A percentile compares a stretch with the other conserved stretches of the same genome.
phyloP scores from a whole-genome alignment of 1,140 invertebrate genomes.

The Scaptomyza graminum region DNA sequence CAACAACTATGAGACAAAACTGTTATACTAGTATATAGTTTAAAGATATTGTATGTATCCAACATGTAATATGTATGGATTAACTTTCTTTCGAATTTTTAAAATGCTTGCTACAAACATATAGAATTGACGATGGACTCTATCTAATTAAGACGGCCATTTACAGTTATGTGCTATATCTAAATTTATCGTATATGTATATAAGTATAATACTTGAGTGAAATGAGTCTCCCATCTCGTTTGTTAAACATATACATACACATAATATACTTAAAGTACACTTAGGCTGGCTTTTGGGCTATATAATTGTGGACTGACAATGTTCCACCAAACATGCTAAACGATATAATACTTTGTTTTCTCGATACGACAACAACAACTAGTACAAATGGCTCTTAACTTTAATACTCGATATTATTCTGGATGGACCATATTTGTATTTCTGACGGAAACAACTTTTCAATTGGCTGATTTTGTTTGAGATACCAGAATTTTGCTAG shows the following conservation, averaged over 20 bases:
- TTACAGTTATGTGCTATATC: slow-evolving; percentile 4
- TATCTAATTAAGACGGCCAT: slow-evolving; percentile 6
- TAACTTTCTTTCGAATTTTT: neutral
- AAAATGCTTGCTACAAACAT: slow-evolving; percentile 23
- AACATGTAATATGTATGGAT: too few relatives aligned
- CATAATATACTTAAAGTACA: slow-evolving; percentile 18
- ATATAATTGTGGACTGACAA: neutral
- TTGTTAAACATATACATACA: neutral
- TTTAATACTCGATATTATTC: slow-evolving; percentile 20
- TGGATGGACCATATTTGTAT: slow-evolving; percentile 43
- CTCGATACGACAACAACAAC: slow-evolving; percentile 9
- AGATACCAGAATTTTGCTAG: too few relatives aligned
- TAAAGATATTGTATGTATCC: neutral
- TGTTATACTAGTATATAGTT: neutral
- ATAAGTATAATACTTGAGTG: neutral
- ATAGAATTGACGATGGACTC: slow-evolving; percentile 18
- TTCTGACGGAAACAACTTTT: slow-evolving; percentile 43
- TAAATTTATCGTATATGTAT: neutral
- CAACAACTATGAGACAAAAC: slow-evolving; percentile 11
- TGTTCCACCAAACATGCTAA: slow-evolving; percentile 10
- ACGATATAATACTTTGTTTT: slow-evolving; percentile 9
- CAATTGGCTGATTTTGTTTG: slow-evolving; percentile 15
- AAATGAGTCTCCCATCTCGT: slow-evolving; percentile 1
- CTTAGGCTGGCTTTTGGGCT: slow-evolving; percentile 8
- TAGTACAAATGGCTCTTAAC: slow-evolving; percentile 22